Percentiles rank a stretch among this genome's conserved stretches.
phyloP scores from a whole-genome alignment of 2,113 vertebrate species.

The Callorhinus ursinus region DNA sequence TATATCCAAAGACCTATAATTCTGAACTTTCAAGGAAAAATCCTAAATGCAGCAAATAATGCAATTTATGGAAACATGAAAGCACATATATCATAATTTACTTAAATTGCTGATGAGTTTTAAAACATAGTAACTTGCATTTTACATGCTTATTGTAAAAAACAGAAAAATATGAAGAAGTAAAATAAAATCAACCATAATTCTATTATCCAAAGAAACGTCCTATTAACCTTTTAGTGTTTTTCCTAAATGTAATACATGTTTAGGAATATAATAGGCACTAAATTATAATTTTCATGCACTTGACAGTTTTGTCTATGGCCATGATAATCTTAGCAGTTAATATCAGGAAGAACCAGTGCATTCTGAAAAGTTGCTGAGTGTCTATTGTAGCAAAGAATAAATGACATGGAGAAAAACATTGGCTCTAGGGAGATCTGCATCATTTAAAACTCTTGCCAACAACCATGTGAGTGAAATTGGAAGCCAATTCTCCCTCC shows the following conservation, averaged over 20 bases:
- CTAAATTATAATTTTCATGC: not conserved
- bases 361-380: not conserved
- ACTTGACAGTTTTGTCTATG: not conserved
- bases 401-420: not conserved
- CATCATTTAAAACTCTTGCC: not conserved
- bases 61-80: slow-evolving; percentile 43
- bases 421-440: not conserved
- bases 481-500: not conserved
- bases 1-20: slow-evolving; percentile 4
- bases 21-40: slow-evolving; percentile 47
- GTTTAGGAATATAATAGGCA: not conserved
- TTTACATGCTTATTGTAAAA: slow-evolving; percentile 26
- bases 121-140: not conserved
- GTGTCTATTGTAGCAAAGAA: not conserved
- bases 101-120: not conserved
- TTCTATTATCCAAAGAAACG: not conserved
- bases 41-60: not conserved
- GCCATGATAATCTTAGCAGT: not conserved
- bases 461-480: not conserved
- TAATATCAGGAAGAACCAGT: not conserved
- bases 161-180: not conserved
- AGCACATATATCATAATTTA: not conserved
- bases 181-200: not conserved
- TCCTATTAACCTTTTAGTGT: not conserved
- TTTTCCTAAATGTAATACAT: not conserved